phyloP scores from a whole-genome alignment of 2,797 vertebrate genomes.

The Rhinophrynus dorsalis region DNA sequence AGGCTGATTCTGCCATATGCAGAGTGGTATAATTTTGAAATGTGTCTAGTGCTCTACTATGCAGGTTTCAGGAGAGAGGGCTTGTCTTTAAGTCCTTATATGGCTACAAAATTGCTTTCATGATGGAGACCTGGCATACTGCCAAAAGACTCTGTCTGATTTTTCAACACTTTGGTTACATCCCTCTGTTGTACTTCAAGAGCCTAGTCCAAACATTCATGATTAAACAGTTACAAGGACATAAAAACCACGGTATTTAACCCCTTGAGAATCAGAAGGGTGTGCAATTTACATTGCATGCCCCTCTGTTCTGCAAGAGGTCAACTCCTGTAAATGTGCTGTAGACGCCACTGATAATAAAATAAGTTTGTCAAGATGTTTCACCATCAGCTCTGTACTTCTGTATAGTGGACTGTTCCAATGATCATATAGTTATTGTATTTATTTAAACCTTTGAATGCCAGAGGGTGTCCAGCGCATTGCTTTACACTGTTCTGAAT shows the following conservation, averaged over 20 bases:
- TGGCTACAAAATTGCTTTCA: conserved; percentile 10
- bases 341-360: neutral
- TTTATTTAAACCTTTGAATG: too few relatives aligned
- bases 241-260: conserved; percentile 25
- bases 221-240: conserved; percentile 31
- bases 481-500: too few relatives aligned
- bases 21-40: too few relatives aligned
- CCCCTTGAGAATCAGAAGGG: too few relatives aligned
- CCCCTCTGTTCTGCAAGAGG: too few relatives aligned
- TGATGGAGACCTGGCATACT: conserved; percentile 1
- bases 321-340: neutral
- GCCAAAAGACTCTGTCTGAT: conserved; percentile 26
- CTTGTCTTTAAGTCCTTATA: conserved; percentile 28
- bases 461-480: too few relatives aligned
- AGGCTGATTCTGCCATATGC: too few relatives aligned
- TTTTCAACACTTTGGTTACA: neutral
- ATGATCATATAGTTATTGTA: too few relatives aligned
- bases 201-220: conserved; percentile 14
- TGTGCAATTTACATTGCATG: neutral
- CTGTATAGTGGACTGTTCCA: too few relatives aligned
- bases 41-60: too few relatives aligned
- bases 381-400: too few relatives aligned
- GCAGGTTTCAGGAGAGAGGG: too few relatives aligned
- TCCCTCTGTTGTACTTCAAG: conserved; percentile 1
- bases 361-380: neutral